A percentile compares a stretch with the other conserved stretches of the same genome.
Conservation (phyloP, 2,113 vertebrate species). For the Chloroceryle aenea region DNA sequence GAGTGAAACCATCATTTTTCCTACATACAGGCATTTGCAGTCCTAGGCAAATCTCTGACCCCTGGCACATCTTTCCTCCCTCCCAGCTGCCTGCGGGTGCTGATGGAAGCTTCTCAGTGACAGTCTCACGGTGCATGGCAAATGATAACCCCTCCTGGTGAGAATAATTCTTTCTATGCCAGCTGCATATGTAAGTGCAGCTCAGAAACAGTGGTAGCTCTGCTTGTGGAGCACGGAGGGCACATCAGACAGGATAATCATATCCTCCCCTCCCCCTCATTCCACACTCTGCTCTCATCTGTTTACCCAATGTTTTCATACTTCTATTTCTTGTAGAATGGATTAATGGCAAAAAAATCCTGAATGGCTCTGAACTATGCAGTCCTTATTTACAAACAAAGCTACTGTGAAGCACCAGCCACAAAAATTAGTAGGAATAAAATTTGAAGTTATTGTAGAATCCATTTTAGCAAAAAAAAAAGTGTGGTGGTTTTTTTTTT, state of each 20-base stretch:
- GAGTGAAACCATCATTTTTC: neutral
- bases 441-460: neutral
- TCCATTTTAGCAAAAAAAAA: neutral
- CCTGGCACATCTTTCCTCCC: neutral
- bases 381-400: neutral
- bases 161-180: neutral
- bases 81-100: neutral
- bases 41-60: neutral
- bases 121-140: neutral
- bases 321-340: neutral
- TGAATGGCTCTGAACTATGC: neutral
- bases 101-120: neutral
- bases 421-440: neutral
- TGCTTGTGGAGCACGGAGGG: neutral
- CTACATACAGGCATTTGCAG: neutral
- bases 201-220: neutral
- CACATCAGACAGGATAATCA: neutral
- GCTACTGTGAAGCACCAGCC: neutral
- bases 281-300: neutral
- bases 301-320: neutral
- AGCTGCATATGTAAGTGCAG: neutral
- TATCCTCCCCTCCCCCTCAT: neutral
- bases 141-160: neutral
- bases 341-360: neutral
- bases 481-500: neutral